Percentiles rank a stretch among this genome's conserved stretches.
These are phyloP conservation scores for Globodera rostochiensis DNA, from an alignment of 1,140 invertebrate species.

Conservation along the genomic window DNA sequence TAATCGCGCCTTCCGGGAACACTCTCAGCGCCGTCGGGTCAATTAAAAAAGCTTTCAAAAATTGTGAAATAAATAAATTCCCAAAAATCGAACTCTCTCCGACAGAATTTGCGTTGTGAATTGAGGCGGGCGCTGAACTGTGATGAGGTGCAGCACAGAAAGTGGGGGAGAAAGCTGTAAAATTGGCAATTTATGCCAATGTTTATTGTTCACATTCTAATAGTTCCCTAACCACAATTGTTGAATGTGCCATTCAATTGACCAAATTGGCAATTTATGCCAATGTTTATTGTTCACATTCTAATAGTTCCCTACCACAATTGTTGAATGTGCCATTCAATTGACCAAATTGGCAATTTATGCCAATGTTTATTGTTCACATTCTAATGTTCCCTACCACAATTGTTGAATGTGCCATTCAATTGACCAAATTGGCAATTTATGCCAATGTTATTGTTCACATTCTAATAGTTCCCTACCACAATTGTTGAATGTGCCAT, in stretches of 20 bases:
- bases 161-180: conserved; percentile 5
- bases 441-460: conserved; percentile 6
- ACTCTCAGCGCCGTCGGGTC: conserved; percentile 13
- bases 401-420: too few species aligned
- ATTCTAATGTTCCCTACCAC: too few species aligned
- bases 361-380: neutral
- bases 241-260: conserved; percentile 20
- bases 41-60: conserved; percentile 5
- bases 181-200: conserved; percentile 26
- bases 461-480: too few species aligned
- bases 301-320: neutral
- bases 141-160: conserved; percentile 20
- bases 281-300: too few species aligned
- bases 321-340: too few species aligned
- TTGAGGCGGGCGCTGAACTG: neutral
- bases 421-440: neutral
- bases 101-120: neutral
- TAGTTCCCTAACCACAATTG: neutral
- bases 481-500: neutral
- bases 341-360: neutral
- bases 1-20: conserved; percentile 52
- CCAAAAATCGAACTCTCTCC: neutral
- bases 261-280: conserved; percentile 40
- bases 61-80: neutral
- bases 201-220: too few species aligned